Conservation (phyloP, 2,888 invertebrate species). For the Gandaritis pyraliata region DNA sequence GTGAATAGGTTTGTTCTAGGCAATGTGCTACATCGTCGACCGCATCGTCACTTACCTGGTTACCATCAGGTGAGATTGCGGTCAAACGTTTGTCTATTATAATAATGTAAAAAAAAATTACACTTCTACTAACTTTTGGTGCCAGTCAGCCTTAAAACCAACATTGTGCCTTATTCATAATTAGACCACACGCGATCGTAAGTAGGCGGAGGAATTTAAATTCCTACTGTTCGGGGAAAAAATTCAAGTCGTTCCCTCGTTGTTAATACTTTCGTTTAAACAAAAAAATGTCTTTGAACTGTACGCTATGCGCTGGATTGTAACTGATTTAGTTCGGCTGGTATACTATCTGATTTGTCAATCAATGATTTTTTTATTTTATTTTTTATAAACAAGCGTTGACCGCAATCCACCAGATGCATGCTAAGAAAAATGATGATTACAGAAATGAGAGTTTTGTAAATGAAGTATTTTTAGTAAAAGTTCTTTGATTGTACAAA, state of each 20-base stretch:
- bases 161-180: constrained; percentile 71
- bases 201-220: constrained; percentile 77
- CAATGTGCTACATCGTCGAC: too few relatives aligned
- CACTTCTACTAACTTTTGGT: not conserved
- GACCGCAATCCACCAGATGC: too few relatives aligned
- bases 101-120: too few relatives aligned
- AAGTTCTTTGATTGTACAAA: too few relatives aligned
- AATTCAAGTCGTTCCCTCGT: constrained; percentile 68
- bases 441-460: too few relatives aligned
- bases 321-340: constrained; percentile 30
- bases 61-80: too few relatives aligned
- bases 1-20: too few relatives aligned
- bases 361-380: not conserved
- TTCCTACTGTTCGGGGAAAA: constrained; percentile 75
- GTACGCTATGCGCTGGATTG: constrained; percentile 68
- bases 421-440: too few relatives aligned
- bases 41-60: too few relatives aligned
- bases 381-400: too few relatives aligned
- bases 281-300: constrained; percentile 75
- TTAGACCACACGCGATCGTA: constrained; percentile 82
- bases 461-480: too few relatives aligned
- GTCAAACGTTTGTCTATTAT: too few relatives aligned
- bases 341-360: not conserved
- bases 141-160: constrained; percentile 39
- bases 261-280: constrained; percentile 75